Conservation (phyloP, 1,140 invertebrate genomes). For the Planococcus citri region DNA sequence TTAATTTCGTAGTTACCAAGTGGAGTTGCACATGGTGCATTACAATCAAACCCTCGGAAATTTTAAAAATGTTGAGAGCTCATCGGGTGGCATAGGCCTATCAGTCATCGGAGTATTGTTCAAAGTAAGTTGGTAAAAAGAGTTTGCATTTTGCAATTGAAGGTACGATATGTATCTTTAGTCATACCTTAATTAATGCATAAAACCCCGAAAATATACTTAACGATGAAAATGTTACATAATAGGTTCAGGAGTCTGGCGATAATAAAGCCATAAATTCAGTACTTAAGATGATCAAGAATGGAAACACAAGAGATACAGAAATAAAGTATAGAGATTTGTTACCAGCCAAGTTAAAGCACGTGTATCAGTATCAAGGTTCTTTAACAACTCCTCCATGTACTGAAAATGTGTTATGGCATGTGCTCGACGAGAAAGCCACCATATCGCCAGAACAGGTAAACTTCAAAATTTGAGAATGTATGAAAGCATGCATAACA, state of each 20-base stretch:
- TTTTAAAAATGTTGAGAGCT: slow-evolving; percentile 39
- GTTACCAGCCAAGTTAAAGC: slow-evolving; percentile 39
- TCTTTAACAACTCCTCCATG: slow-evolving; percentile 64
- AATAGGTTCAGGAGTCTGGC: neutral
- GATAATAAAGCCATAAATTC: neutral
- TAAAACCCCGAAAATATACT: too few relatives aligned
- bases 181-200: too few relatives aligned
- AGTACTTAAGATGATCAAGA: neutral
- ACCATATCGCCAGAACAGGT: slow-evolving; percentile 47
- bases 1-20: slow-evolving; percentile 31
- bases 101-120: slow-evolving; percentile 57
- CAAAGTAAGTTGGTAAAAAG: slow-evolving; percentile 37
- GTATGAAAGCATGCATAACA: too few relatives aligned
- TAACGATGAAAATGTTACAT: too few relatives aligned
- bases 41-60: slow-evolving; percentile 45
- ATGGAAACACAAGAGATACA: neutral
- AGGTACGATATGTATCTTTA: too few relatives aligned
- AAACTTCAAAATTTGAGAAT: too few relatives aligned
- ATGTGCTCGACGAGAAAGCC: slow-evolving; percentile 46
- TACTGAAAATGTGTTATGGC: slow-evolving; percentile 59
- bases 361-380: slow-evolving; percentile 54
- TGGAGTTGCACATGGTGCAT: slow-evolving; percentile 60
- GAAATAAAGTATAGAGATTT: slow-evolving; percentile 33
- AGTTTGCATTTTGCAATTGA: too few relatives aligned
- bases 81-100: slow-evolving; percentile 44